Evolutionary conservation across 2,888 invertebrate genomes (phyloP).

Genomic region (Watsonalla binaria): DNA sequence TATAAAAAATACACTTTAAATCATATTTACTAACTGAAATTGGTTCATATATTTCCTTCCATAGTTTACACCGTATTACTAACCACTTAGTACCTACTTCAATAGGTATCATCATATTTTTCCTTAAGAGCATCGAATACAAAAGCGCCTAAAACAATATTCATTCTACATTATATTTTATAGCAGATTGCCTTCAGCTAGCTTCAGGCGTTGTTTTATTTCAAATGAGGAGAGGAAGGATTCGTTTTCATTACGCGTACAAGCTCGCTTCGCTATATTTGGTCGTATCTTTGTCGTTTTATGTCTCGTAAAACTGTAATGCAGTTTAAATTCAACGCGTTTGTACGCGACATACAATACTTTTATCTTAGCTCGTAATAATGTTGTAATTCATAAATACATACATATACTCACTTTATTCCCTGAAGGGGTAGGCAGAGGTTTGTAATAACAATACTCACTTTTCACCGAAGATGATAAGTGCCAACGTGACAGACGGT

Average conservation of each 20-base stretch:
- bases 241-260: constrained; percentile 33
- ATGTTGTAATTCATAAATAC: too few species aligned
- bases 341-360: not conserved
- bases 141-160: constrained; percentile 61
- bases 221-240: constrained; percentile 41
- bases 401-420: too few species aligned
- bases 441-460: too few species aligned
- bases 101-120: not conserved
- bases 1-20: too few species aligned
- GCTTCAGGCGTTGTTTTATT: constrained; percentile 66
- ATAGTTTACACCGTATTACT: too few species aligned
- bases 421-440: too few species aligned
- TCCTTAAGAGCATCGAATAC: constrained; percentile 41
- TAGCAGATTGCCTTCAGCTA: constrained; percentile 66
- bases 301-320: not conserved
- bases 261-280: not conserved
- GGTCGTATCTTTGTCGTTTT: not conserved
- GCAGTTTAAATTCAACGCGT: not conserved
- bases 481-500: too few species aligned
- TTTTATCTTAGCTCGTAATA: too few species aligned
- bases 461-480: too few species aligned
- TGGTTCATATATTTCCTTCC: too few species aligned
- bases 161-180: constrained; percentile 60
- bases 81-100: too few species aligned
- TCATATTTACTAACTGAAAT: too few species aligned